Conservation (phyloP, 2,113 vertebrate species). For the Perca schrenkii region DNA sequence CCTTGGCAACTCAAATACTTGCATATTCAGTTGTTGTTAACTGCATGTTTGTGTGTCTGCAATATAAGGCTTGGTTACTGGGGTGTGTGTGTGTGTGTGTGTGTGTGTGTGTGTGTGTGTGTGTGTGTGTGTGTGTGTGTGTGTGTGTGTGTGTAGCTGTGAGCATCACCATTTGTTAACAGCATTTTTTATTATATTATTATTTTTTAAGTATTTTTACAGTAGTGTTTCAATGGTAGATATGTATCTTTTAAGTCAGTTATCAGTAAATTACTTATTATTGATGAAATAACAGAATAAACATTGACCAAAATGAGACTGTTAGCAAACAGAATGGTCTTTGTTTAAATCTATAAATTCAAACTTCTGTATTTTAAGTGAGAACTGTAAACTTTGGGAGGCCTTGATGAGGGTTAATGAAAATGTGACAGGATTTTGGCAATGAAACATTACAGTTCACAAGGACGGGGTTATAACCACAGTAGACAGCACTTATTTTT, state of each 20-base stretch:
- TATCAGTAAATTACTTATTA: background rate
- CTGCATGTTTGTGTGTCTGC: slow-evolving; percentile 27
- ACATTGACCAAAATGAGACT: background rate
- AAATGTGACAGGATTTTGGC: slow-evolving; percentile 47
- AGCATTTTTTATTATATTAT: too few relatives aligned
- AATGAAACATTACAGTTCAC: slow-evolving; percentile 35
- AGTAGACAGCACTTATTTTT: slow-evolving; percentile 56
- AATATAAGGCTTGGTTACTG: slow-evolving; percentile 30
- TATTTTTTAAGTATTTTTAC: too few relatives aligned
- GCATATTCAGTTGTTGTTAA: slow-evolving; percentile 7
- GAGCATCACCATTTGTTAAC: background rate
- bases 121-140: background rate
- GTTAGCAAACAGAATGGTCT: background rate
- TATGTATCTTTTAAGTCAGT: background rate
- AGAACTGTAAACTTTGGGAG: background rate
- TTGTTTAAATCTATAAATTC: background rate
- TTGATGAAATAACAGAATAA: background rate
- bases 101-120: background rate
- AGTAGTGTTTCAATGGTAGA: background rate
- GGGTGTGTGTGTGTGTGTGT: background rate
- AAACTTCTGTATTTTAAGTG: background rate
- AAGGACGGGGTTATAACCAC: slow-evolving; percentile 51
- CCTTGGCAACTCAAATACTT: slow-evolving; percentile 26
- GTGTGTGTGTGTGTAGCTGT: background rate
- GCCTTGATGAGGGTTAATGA: slow-evolving; percentile 12